Conservation (phyloP, 2,888 invertebrate species). For the Cryptocephalus moraei region DNA sequence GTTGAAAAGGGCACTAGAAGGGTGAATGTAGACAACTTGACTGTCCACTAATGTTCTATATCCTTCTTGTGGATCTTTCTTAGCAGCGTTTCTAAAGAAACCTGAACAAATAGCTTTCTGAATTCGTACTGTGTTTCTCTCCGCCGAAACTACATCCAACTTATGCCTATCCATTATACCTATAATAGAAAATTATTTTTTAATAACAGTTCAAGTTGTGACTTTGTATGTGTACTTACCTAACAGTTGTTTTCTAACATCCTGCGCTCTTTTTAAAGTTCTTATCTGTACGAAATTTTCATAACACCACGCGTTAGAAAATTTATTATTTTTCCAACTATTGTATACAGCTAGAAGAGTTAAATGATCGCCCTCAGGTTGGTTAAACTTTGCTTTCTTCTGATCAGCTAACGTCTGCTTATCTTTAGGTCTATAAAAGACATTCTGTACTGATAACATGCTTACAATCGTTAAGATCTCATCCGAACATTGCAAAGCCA, state of each 20-base stretch:
- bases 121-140: conserved; percentile 87
- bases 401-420: conserved; percentile 96
- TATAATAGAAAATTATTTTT: background rate
- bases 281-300: conserved; percentile 98
- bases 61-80: conserved; percentile 97
- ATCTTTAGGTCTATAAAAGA: conserved; percentile 91
- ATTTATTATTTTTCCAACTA: conserved; percentile 98
- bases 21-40: conserved; percentile 98
- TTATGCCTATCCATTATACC: conserved; percentile 55
- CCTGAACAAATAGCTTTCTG: conserved; percentile 98
- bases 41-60: conserved; percentile 96
- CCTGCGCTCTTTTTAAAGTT: conserved; percentile 93
- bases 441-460: conserved; percentile 98
- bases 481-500: conserved; percentile 93
- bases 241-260: conserved; percentile 92
- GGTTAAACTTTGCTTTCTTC: conserved; percentile 98
- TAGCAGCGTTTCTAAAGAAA: conserved; percentile 97
- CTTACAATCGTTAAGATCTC: conserved; percentile 97
- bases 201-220: too few relatives aligned
- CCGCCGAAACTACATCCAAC: conserved; percentile 92
- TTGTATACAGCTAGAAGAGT: conserved; percentile 97
- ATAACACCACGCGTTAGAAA: conserved; percentile 98
- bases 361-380: conserved; percentile 95
- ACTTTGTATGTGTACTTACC: conserved; percentile 49
- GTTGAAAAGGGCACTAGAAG: conserved; percentile 95